Evolutionary conservation across 2,797 vertebrate species (phyloP), one percentile per base, ranked within the genome.

Genomic region (Cirrhinus molitorella): DNA sequence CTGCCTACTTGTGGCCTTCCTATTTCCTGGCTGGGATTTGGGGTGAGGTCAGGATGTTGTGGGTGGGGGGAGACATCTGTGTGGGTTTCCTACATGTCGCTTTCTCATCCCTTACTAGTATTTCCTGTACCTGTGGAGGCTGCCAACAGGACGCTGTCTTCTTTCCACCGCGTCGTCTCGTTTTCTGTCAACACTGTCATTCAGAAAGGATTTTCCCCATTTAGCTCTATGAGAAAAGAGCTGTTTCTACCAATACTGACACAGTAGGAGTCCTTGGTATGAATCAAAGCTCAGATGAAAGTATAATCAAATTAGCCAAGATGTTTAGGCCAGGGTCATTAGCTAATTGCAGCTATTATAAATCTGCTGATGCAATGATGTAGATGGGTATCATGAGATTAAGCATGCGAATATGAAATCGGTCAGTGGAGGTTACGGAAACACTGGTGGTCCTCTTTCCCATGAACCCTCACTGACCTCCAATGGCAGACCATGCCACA

Each of bases 41-140:
- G 83, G 90, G 85, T 76, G 89, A 88, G 88, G 89, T 87, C 88
- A 93, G 94, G 94, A 95, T 93, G 93, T 91, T 47, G 87, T 79
- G 51, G 88, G 88, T 34, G 31, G 86, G 80, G 76, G 57, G 21
- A 47, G 90, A 92, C 94, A 95, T 95, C 94, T 94, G 94, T 88
- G 88, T 89, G 75, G 71, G 84, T 88, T 96, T 96, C 95, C 95
- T 94, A 89, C 85, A 85, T 91, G 88, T 86, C 88, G 76, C 85
- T 67, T 83, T 73, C 37, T 81, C 86, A 92, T 91, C 91, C 92
- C 93, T 91, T 91, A 92, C 92, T 89, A 90, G 88, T 90, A 88
- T 92, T 94, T 95, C 95, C 95, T 92, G 92, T 94, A 94, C 92
- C 94, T 93, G 93, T 84, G 91, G 87, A 88, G 89, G 79, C 85